phyloP scores from a whole-genome alignment of 1,140 invertebrate genomes.

The Drosophila azteca region DNA sequence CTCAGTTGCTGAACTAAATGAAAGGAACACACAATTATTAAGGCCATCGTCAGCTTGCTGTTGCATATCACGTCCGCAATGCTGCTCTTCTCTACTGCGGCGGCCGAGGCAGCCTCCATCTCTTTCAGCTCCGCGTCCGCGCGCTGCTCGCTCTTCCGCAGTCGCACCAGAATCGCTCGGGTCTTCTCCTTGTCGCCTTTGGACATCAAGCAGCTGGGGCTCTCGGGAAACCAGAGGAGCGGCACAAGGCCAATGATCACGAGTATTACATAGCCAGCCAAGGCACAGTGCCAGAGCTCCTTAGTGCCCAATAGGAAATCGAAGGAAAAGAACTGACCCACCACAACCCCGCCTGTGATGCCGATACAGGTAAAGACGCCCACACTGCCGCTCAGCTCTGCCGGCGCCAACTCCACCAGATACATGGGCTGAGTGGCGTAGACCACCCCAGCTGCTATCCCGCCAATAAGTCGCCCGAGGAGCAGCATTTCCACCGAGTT shows the following conservation, averaged over 20 bases:
- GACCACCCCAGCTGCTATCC: constrained; percentile 88
- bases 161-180: constrained; percentile 66
- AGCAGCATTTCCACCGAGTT: constrained; percentile 89
- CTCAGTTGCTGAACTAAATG: constrained; percentile 91
- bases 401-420: constrained; percentile 91
- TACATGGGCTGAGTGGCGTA: constrained; percentile 93
- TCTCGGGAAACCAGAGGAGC: constrained; percentile 89
- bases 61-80: constrained; percentile 20
- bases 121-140: constrained; percentile 89
- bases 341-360: constrained; percentile 90
- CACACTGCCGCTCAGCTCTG: constrained; percentile 89
- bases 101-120: constrained; percentile 89
- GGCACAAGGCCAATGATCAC: constrained; percentile 85
- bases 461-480: constrained; percentile 88
- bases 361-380: constrained; percentile 93
- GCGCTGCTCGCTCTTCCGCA: constrained; percentile 52
- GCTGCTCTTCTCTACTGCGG: constrained; percentile 86
- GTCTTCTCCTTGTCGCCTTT: constrained; percentile 86
- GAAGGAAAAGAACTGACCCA: constrained; percentile 87
- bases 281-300: constrained; percentile 87
- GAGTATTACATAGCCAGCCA: constrained; percentile 86
- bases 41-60: constrained; percentile 83
- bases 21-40: constrained; percentile 89
- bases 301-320: constrained; percentile 84
- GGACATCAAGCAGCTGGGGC: constrained; percentile 90